A percentile compares a stretch with the other conserved stretches of the same genome.
Conservation (phyloP, 2,888 invertebrate genomes). For the Thyatira batis region DNA sequence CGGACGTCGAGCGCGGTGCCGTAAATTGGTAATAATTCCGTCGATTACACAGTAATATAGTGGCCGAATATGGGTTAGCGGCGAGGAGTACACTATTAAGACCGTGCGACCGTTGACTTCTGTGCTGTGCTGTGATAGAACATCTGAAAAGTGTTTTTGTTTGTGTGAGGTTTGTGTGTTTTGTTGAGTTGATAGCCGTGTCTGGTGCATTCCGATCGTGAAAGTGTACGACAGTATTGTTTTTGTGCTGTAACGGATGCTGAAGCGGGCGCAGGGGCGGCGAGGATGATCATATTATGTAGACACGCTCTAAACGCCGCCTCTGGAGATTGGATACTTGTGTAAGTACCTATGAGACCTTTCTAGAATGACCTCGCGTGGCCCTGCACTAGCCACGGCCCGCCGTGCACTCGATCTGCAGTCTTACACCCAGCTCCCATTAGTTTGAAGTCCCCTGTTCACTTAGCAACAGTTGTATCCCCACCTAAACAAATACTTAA, state of each 20-base stretch:
- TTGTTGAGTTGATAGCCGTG: constrained; percentile 56
- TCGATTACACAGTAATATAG: constrained; percentile 77
- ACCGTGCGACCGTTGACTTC: constrained; percentile 57
- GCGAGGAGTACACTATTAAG: constrained; percentile 51
- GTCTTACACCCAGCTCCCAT: neutral
- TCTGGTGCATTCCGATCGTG: constrained; percentile 64
- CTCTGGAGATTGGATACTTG: constrained; percentile 33
- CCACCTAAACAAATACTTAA: neutral
- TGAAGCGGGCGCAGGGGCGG: constrained; percentile 29
- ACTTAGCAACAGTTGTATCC: neutral
- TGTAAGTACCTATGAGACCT: constrained; percentile 39
- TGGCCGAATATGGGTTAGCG: constrained; percentile 79
- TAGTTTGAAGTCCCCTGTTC: neutral
- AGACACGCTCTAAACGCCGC: constrained; percentile 4
- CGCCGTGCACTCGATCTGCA: constrained; percentile 4
- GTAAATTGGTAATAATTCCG: constrained; percentile 80
- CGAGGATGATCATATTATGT: neutral
- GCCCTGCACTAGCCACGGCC: constrained; percentile 7
- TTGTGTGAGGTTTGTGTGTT: constrained; percentile 57
- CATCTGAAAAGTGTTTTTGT: constrained; percentile 50
- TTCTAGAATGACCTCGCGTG: constrained; percentile 33
- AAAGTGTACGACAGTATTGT: constrained; percentile 68
- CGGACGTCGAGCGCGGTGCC: constrained; percentile 73
- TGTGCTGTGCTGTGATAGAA: constrained; percentile 45
- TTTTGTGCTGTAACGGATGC: constrained; percentile 67